phyloP scores from a whole-genome alignment of 2,888 invertebrate species.

The Anodontia alba region DNA sequence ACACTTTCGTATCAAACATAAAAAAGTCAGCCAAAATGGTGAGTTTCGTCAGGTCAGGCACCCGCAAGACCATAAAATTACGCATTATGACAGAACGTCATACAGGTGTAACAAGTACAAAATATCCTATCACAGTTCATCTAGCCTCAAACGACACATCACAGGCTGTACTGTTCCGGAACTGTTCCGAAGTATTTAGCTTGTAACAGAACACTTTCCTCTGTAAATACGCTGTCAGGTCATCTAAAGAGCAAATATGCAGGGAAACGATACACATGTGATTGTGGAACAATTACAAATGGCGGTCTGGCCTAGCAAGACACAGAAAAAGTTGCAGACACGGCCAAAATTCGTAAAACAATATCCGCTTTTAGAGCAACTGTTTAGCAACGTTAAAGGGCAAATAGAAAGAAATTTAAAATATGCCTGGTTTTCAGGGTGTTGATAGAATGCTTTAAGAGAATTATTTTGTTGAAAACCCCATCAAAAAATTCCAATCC shows the following conservation, averaged over 20 bases:
- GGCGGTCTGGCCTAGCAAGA: too few relatives aligned
- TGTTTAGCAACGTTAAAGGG: too few relatives aligned
- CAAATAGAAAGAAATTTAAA: too few relatives aligned
- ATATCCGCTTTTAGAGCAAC: too few relatives aligned
- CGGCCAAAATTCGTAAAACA: too few relatives aligned
- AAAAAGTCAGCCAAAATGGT: slow-evolving; percentile 8
- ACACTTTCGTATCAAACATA: neutral
- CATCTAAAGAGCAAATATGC: neutral
- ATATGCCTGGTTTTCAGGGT: too few relatives aligned
- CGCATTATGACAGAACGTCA: neutral
- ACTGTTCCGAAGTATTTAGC: neutral
- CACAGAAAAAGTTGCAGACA: too few relatives aligned
- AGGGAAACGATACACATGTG: neutral
- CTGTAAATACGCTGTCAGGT: neutral
- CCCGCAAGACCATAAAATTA: neutral
- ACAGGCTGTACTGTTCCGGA: neutral
- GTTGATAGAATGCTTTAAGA: too few relatives aligned
- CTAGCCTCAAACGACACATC: neutral
- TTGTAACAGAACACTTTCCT: neutral
- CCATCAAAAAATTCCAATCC: too few relatives aligned
- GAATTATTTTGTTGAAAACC: too few relatives aligned
- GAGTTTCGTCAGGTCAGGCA: neutral
- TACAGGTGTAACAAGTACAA: neutral
- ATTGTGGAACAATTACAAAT: slow-evolving; percentile 4
- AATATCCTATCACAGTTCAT: neutral